Percentiles rank a stretch among this genome's conserved stretches.
Evolutionary conservation across 2,113 vertebrate species (phyloP).

Genomic region (Syngnathoides biaculeatus): DNA sequence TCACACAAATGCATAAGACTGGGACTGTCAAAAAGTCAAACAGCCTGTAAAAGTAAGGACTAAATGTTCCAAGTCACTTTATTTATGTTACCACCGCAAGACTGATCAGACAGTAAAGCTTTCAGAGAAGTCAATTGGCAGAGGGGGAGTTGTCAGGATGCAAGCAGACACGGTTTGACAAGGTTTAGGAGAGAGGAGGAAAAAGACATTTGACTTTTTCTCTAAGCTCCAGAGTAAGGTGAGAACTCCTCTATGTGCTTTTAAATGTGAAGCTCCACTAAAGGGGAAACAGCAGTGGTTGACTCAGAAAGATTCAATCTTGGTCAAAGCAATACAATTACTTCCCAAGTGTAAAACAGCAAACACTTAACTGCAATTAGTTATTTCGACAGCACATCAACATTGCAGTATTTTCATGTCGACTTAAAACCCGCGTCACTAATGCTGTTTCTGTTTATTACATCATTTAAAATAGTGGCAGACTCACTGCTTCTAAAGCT

Average conservation of each 20-base stretch:
- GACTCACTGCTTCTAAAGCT: background rate
- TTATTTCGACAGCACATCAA: background rate
- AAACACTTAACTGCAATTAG: conserved; percentile 3
- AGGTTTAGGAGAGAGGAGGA: background rate
- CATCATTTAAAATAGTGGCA: background rate
- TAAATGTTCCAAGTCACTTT: conserved; percentile 5
- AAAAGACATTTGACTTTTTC: conserved; percentile 1
- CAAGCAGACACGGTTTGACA: conserved; percentile 1
- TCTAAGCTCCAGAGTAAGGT: background rate
- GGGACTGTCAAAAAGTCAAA: conserved; percentile 2
- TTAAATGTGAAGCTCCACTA: conserved; percentile 2
- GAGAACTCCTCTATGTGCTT: background rate
- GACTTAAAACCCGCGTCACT: background rate
- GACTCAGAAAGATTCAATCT: conserved; percentile 8
- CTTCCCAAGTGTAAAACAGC: conserved; percentile 1
- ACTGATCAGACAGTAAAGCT: background rate
- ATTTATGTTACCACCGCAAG: background rate
- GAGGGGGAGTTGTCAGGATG: background rate
- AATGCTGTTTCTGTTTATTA: conserved; percentile 2
- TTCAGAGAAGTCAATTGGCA: conserved; percentile 7
- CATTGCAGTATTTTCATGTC: background rate
- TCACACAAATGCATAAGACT: background rate
- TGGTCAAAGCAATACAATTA: background rate
- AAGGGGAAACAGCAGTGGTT: background rate
- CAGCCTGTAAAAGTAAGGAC: conserved; percentile 5